Evolutionary conservation across 2,888 invertebrate species (phyloP).

Genomic region (Meganola albula): DNA sequence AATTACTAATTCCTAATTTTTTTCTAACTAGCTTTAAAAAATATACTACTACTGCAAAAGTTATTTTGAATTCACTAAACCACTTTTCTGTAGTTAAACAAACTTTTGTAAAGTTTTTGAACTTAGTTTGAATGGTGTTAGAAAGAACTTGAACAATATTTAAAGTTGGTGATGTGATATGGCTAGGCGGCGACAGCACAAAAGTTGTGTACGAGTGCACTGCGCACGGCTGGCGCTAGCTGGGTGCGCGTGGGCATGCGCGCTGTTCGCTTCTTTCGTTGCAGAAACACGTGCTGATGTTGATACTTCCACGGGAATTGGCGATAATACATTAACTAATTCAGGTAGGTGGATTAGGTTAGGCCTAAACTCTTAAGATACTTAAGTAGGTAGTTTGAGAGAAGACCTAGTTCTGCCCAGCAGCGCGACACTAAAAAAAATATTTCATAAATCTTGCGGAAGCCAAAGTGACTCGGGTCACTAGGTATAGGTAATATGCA

Average conservation of each 20-base stretch:
- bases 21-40: constrained; percentile 20
- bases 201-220: constrained; percentile 32
- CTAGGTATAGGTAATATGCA: no score
- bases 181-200: constrained; percentile 46
- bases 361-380: no score
- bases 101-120: constrained; percentile 23
- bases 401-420: no score
- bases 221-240: constrained; percentile 39
- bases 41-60: constrained; percentile 11
- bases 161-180: constrained; percentile 71
- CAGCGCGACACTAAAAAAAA: no score
- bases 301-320: constrained; percentile 70
- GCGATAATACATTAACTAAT: constrained; percentile 69
- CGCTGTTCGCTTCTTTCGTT: constrained; percentile 43
- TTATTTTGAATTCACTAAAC: constrained; percentile 16
- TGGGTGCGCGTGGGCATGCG: constrained; percentile 69
- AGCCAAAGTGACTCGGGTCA: no score
- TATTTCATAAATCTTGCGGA: no score
- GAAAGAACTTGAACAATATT: constrained; percentile 20
- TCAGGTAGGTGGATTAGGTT: no score
- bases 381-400: no score
- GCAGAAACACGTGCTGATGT: constrained; percentile 58
- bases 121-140: constrained; percentile 26
- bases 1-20: no score
- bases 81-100: background rate